Conservation (phyloP, 2,113 vertebrate genomes). For the Orthonyx spaldingii region DNA sequence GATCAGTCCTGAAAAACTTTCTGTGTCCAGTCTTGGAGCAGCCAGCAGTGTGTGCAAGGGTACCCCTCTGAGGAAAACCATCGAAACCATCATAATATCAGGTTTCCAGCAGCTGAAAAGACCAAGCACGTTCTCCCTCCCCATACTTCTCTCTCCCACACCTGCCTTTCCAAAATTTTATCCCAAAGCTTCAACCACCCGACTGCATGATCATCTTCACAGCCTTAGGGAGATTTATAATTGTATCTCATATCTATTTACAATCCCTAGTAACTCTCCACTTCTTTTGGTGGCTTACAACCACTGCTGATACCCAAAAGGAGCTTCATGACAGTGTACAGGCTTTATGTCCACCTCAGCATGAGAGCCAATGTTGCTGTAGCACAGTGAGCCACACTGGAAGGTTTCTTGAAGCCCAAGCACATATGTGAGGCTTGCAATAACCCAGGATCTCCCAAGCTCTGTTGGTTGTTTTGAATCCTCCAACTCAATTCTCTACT, state of each 20-base stretch:
- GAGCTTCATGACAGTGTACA: fast-evolving
- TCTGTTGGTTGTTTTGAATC: neutral
- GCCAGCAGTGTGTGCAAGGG: neutral
- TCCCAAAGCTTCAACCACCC: neutral
- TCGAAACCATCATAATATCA: neutral
- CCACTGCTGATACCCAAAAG: neutral
- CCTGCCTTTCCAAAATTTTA: neutral
- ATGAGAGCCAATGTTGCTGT: fast-evolving
- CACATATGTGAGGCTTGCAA: neutral
- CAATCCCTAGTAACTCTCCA: neutral
- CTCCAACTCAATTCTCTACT: neutral
- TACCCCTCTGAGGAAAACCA: neutral
- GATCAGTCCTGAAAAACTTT: neutral
- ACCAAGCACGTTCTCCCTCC: neutral
- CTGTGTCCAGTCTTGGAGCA: neutral
- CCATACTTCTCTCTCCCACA: neutral
- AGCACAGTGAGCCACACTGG: neutral
- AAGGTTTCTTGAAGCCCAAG: neutral
- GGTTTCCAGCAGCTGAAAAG: neutral
- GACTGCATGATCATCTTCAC: neutral
- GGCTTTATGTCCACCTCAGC: neutral
- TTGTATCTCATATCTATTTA: fast-evolving
- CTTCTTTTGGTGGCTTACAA: neutral
- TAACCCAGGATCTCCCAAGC: neutral
- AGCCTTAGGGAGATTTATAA: neutral